Percentiles rank a stretch among this genome's conserved stretches.
Conservation (phyloP, 2,113 vertebrate species). For the Gulo gulo region DNA sequence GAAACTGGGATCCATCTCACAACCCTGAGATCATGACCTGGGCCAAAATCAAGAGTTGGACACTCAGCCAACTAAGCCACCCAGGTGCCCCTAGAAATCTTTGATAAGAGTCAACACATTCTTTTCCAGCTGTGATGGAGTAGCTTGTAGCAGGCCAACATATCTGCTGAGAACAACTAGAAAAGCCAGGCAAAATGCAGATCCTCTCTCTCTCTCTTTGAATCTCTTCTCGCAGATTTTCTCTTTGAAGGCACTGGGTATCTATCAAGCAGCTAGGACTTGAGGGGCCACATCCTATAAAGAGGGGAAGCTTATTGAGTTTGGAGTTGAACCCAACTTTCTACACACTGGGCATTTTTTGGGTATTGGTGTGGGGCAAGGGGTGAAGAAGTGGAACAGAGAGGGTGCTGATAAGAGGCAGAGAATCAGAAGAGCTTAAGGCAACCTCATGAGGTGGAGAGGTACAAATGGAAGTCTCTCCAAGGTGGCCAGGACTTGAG, state of each 20-base stretch:
- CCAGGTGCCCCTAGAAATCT: background rate
- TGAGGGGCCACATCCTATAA: background rate
- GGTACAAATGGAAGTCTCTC: background rate
- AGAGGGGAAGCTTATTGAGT: background rate
- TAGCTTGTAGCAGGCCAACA: background rate
- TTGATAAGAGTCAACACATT: background rate
- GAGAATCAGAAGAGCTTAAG: background rate
- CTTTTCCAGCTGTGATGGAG: background rate
- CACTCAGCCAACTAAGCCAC: background rate
- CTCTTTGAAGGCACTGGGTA: background rate
- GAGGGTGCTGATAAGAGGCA: background rate
- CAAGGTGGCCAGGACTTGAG: background rate
- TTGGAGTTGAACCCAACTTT: background rate
- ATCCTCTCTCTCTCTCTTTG: background rate
- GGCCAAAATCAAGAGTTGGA: background rate
- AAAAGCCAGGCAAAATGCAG: background rate
- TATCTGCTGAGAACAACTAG: background rate
- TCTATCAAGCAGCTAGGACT: background rate
- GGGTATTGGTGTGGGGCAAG: background rate
- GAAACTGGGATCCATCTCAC: fast-evolving
- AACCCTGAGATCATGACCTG: background rate
- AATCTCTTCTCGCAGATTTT: background rate
- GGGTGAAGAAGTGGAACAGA: background rate
- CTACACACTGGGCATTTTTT: background rate
- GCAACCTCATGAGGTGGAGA: background rate